These are phyloP conservation scores for Anolis carolinensis DNA, from an alignment of 2,113 vertebrate species.

Conservation along the genomic window DNA sequence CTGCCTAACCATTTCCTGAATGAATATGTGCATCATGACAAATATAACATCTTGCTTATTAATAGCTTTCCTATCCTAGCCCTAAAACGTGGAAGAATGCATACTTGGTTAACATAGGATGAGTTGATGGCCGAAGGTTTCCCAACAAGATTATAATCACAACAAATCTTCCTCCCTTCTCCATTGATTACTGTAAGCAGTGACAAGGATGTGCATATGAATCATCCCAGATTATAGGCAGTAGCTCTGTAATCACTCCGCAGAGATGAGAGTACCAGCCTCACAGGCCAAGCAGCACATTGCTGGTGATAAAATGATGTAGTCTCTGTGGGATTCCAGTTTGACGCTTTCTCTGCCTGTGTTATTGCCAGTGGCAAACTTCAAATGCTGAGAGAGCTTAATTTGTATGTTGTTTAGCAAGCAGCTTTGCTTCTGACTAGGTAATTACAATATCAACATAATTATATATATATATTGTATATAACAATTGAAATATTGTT, in stretches of 20 bases:
- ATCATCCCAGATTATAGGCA: neutral
- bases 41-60: neutral
- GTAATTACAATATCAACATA: conserved; percentile 30
- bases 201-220: neutral
- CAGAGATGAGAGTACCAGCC: neutral
- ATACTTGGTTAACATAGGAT: neutral
- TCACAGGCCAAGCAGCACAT: neutral
- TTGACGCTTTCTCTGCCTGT: neutral
- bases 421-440: conserved; percentile 1
- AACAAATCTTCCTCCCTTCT: neutral
- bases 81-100: neutral
- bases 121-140: neutral
- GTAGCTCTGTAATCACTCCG: neutral
- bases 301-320: neutral
- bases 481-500: conserved; percentile 17
- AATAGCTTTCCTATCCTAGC: neutral
- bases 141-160: neutral
- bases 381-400: neutral
- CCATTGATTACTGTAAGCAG: neutral
- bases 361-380: neutral
- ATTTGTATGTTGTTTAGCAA: conserved; percentile 14
- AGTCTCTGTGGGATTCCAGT: neutral
- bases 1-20: neutral
- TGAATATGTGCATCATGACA: too few relatives aligned
- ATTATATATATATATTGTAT: conserved; percentile 19